phyloP scores from a whole-genome alignment of 2,888 invertebrate species.

The Xestobium rufovillosum region DNA sequence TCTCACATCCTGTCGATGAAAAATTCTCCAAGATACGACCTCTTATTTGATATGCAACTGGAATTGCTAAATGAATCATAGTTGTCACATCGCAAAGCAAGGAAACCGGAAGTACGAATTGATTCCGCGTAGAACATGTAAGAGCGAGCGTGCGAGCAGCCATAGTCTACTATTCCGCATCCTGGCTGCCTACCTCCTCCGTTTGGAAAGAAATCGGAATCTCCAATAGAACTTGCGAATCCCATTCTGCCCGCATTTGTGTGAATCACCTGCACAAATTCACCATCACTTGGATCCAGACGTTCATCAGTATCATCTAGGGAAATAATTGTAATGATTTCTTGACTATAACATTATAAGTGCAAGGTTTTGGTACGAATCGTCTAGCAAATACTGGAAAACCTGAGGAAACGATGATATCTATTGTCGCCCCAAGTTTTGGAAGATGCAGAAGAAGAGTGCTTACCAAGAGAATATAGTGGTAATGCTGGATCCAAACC shows the following conservation, averaged over 20 bases:
- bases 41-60: constrained; percentile 19
- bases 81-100: constrained; percentile 24
- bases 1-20: constrained; percentile 39
- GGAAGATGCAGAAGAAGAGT: no score
- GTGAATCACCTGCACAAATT: constrained; percentile 37
- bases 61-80: constrained; percentile 22
- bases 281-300: constrained; percentile 33
- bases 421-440: no score
- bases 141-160: constrained; percentile 44
- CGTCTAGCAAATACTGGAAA: no score
- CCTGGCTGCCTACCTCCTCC: constrained; percentile 37
- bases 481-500: constrained; percentile 39
- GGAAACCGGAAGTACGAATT: constrained; percentile 31
- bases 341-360: no score
- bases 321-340: no score
- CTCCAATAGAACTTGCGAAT: constrained; percentile 30
- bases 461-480: no score
- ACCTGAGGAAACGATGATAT: no score
- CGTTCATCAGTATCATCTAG: constrained; percentile 27
- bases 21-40: constrained; percentile 23
- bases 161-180: constrained; percentile 32
- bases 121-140: constrained; percentile 44
- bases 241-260: constrained; percentile 29
- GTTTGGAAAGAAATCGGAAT: constrained; percentile 38
- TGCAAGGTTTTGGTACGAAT: no score